phyloP scores from a whole-genome alignment of 2,888 invertebrate genomes.

The Cephus rjabovi region DNA sequence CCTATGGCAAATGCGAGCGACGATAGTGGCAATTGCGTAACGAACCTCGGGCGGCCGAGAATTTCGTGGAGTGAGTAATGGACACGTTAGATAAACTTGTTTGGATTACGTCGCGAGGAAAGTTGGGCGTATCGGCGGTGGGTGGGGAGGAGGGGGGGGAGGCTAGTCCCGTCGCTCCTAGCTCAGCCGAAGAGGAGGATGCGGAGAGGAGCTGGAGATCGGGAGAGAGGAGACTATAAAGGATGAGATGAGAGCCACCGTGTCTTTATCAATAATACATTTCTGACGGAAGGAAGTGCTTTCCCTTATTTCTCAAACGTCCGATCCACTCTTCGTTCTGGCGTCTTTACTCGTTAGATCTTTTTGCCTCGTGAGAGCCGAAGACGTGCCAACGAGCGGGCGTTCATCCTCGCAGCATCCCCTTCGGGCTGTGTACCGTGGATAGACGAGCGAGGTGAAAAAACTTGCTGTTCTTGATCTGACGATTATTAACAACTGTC shows the following conservation, averaged over 20 bases:
- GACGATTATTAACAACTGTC: not conserved
- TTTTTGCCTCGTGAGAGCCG: too few species aligned
- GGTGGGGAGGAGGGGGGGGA: too few species aligned
- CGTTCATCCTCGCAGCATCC: too few species aligned
- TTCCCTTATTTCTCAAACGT: not conserved
- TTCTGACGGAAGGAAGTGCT: not conserved
- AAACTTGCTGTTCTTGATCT: not conserved
- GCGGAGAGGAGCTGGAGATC: not conserved
- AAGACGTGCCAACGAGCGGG: too few species aligned
- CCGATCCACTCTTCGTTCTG: not conserved
- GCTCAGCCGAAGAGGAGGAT: not conserved
- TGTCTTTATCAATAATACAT: not conserved
- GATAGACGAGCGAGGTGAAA: not conserved
- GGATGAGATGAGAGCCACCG: not conserved
- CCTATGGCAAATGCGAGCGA: not conserved
- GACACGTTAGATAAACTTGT: not conserved
- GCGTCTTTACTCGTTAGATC: too few species aligned
- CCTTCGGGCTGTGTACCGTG: not conserved
- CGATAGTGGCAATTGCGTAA: slow-evolving; percentile 3
- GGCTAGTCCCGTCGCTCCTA: not conserved
- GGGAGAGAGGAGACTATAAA: not conserved
- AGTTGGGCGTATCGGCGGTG: not conserved
- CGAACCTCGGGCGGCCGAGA: slow-evolving; percentile 1
- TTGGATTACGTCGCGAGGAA: not conserved
- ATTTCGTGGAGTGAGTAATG: not conserved